A percentile compares a stretch with the other conserved stretches of the same genome.
Conservation (phyloP, 1,140 invertebrate species). For the Eurosta solidaginis region DNA sequence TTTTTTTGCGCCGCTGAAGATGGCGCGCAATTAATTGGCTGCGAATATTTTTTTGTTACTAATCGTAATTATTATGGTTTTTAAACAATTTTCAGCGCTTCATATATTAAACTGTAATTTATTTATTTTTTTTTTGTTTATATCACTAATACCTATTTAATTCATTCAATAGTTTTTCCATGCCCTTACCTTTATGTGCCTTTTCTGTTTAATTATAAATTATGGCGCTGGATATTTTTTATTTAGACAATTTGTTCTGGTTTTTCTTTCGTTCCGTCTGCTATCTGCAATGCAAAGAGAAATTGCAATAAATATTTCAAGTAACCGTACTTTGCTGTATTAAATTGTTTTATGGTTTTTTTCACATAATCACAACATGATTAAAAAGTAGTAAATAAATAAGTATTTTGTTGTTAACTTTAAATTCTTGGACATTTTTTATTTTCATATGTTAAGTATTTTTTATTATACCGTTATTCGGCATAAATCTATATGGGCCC, state of each 20-base stretch:
- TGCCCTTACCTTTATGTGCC: neutral
- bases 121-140: neutral
- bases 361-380: too few relatives aligned
- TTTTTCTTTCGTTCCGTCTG: neutral
- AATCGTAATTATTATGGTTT: neutral
- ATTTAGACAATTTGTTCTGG: neutral
- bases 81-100: neutral
- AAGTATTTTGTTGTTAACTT: too few relatives aligned
- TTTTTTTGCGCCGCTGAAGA: neutral
- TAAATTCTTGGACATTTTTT: neutral
- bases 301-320: neutral
- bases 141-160: neutral
- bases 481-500: neutral
- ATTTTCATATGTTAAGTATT: neutral
- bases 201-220: neutral
- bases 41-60: neutral
- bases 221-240: neutral
- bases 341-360: neutral
- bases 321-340: too few relatives aligned
- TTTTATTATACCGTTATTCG: neutral
- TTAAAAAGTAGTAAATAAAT: too few relatives aligned
- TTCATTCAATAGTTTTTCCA: neutral
- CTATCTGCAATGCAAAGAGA: neutral
- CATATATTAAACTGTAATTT: neutral
- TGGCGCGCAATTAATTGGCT: too few relatives aligned